phyloP scores from a whole-genome alignment of 1,140 invertebrate genomes.

The Leptinotarsa texana region DNA sequence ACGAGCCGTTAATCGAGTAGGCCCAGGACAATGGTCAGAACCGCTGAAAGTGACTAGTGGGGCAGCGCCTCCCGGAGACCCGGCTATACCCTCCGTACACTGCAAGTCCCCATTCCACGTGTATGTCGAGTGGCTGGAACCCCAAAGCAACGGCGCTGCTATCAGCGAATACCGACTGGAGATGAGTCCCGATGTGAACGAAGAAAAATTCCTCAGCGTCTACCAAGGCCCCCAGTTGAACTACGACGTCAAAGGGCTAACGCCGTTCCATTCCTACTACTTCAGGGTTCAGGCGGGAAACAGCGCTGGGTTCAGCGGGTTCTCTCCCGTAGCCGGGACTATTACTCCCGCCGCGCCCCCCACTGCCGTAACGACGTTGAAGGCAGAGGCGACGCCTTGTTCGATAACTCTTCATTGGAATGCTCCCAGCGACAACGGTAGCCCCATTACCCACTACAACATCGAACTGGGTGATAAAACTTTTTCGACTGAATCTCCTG shows the following conservation, averaged over 20 bases:
- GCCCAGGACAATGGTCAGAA: constrained; percentile 77
- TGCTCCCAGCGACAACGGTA: constrained; percentile 70
- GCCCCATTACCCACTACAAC: constrained; percentile 74
- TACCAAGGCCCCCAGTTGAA: constrained; percentile 63
- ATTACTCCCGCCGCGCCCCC: constrained; percentile 76
- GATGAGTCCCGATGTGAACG: constrained; percentile 60
- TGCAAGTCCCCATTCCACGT: constrained; percentile 68
- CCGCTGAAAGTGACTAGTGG: constrained; percentile 74
- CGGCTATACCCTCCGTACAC: constrained; percentile 60
- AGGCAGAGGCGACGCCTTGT: constrained; percentile 66
- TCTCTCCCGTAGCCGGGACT: constrained; percentile 67
- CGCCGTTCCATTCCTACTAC: constrained; percentile 76
- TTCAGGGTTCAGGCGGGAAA: constrained; percentile 60
- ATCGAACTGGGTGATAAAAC: constrained; percentile 70
- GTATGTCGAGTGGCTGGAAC: constrained; percentile 75
- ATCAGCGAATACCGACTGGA: constrained; percentile 73
- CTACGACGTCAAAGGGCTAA: constrained; percentile 70
- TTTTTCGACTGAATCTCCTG: constrained; percentile 62
- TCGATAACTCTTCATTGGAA: constrained; percentile 73
- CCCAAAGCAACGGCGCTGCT: constrained; percentile 75
- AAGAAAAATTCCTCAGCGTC: constrained; percentile 58
- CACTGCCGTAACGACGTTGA: constrained; percentile 65
- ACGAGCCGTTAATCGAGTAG: constrained; percentile 69
- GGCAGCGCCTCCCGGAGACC: constrained; percentile 75
- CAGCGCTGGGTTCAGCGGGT: constrained; percentile 60